These are phyloP conservation scores for Tenrec ecaudatus DNA, from an alignment of 2,113 vertebrate genomes.

Conservation along the genomic window DNA sequence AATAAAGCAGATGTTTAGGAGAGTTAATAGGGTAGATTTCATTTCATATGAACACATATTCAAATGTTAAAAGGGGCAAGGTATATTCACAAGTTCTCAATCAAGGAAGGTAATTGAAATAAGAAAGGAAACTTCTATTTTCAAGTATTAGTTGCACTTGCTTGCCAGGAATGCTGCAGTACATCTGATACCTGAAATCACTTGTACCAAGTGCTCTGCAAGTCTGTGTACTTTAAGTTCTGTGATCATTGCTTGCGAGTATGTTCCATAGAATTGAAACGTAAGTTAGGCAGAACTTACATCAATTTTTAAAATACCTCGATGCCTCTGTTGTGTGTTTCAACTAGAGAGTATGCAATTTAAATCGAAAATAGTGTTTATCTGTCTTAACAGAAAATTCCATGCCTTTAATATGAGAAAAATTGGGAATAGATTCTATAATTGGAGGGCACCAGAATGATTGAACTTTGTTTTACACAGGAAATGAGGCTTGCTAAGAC, in stretches of 20 bases:
- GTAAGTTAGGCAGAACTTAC: conserved; percentile 54
- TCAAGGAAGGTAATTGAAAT: conserved; percentile 65
- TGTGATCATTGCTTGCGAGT: conserved; percentile 69
- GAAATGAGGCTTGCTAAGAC: background rate
- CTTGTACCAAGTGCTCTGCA: conserved; percentile 66
- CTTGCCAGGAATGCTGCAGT: conserved; percentile 32
- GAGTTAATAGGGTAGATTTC: conserved; percentile 65
- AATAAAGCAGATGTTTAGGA: conserved; percentile 51
- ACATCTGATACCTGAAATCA: conserved; percentile 45
- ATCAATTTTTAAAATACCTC: background rate
- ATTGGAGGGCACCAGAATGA: background rate
- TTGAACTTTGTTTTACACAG: background rate
- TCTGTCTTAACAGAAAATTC: conserved; percentile 25
- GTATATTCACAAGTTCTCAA: background rate
- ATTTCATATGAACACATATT: conserved; percentile 60
- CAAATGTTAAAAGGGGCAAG: conserved; percentile 61
- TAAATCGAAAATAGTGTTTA: conserved; percentile 50
- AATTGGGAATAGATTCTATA: conserved; percentile 31
- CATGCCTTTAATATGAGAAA: conserved; percentile 21
- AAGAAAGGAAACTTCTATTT: conserved; percentile 49
- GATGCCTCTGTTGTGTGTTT: background rate
- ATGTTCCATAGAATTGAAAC: conserved; percentile 45
- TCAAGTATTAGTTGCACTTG: conserved; percentile 45
- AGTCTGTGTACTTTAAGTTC: conserved; percentile 54
- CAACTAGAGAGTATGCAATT: background rate